Percentiles rank a stretch among this genome's conserved stretches.
These are phyloP conservation scores for Micrasema longulum DNA, from an alignment of 1,140 invertebrate genomes.

Conservation along the genomic window DNA sequence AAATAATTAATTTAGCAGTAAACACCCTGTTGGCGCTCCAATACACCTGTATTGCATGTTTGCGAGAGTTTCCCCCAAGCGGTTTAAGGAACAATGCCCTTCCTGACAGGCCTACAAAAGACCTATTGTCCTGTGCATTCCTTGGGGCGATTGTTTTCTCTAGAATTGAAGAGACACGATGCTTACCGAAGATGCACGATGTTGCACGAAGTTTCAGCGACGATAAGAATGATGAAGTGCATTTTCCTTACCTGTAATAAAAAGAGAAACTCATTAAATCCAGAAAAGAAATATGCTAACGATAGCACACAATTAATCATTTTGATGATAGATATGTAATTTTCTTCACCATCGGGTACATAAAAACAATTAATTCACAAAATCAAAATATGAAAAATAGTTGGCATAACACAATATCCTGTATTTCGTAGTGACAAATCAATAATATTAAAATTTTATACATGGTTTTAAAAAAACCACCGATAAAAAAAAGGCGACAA, in stretches of 20 bases:
- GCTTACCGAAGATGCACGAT: conserved; percentile 32
- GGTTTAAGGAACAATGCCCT: conserved; percentile 29
- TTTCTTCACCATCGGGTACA: too few species aligned
- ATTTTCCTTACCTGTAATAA: conserved; percentile 29
- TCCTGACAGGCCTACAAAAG: conserved; percentile 21
- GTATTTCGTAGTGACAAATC: too few species aligned
- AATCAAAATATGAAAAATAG: too few species aligned
- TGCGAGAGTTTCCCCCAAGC: conserved; percentile 8
- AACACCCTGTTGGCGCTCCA: neutral
- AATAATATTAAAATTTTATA: too few species aligned
- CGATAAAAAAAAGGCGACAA: too few species aligned
- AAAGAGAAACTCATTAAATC: neutral
- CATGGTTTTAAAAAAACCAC: too few species aligned
- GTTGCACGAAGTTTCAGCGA: neutral
- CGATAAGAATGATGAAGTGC: neutral
- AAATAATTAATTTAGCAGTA: too few species aligned
- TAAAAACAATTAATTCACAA: too few species aligned
- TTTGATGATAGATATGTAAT: too few species aligned
- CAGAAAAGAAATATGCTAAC: too few species aligned
- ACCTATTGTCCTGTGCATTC: conserved; percentile 7
- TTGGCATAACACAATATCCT: too few species aligned
- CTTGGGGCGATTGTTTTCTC: conserved; percentile 28
- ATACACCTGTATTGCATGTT: neutral
- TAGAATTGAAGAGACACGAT: conserved; percentile 7
- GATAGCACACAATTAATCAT: too few species aligned